Evolutionary conservation across 1,140 invertebrate species (phyloP), one percentile per base, ranked within the genome.

Genomic region (Drosophila oshimai): DNA sequence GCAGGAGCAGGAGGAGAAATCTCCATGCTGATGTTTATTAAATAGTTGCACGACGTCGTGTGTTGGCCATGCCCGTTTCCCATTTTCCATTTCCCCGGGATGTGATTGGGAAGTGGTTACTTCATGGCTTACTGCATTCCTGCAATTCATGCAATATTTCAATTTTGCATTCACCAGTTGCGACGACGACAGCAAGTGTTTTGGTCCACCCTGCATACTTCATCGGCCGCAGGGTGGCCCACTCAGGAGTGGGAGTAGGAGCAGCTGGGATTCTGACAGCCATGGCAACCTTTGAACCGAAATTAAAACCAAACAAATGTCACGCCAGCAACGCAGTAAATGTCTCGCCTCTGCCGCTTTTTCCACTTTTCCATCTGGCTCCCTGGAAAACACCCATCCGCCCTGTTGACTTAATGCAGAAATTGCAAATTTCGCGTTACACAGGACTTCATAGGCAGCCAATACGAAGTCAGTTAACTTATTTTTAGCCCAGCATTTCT

Each of bases 261-360:
- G 17, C 7, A 28, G 15, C n/a, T 26, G 44, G 26, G 46, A 44
- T 17, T 45, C 49, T 70, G 46, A 46, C 31, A 45, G 54, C 72
- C 71, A 80, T 80, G 71, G 72, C 71, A 86, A 60, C 81, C 81
- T 87, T 87, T 86, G 81, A 87, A 61, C 54, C 57, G 67, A 86
- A 86, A 86, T 86, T 78, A 87, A 86, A 86, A 86, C 80, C 81
- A 86, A 86, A 86, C 80, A 86, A 86, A 86, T 86, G 81, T 79
- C 81, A 76, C 67, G 42, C 50, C 51, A 42, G 47, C 80, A 75
- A 49, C 45, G 33, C 53, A 50, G 42, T 33, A 60, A 72, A 72
- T 61, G 68, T 47, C 51, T 72, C 34, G 22, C 36, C 10, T 12
- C 41, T 18, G 6, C 12, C 26, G 13, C n/a, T 50, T 53, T 39